Evolutionary conservation across 2,888 invertebrate species (phyloP).

Genomic region (Pollenia angustigena): DNA sequence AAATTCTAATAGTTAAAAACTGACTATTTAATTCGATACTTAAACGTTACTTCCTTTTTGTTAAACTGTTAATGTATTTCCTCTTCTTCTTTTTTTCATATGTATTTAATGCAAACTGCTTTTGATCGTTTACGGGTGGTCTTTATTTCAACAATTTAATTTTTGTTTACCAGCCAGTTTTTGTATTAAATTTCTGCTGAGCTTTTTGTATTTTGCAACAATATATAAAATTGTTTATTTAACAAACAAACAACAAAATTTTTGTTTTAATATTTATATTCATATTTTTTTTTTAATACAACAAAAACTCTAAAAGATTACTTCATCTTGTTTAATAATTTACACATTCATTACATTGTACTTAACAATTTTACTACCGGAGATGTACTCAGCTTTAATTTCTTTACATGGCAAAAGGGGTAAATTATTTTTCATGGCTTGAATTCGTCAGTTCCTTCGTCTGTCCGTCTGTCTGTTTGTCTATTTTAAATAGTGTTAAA

Average conservation of each 20-base stretch:
- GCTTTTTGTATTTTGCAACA: not conserved
- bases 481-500: not conserved
- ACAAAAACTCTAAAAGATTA: slow-evolving; percentile 17
- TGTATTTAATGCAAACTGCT: not conserved
- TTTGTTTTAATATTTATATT: not conserved
- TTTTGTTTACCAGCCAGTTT: not conserved
- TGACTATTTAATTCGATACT: too few relatives aligned
- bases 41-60: too few relatives aligned
- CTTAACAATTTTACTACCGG: not conserved
- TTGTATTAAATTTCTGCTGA: slow-evolving; percentile 1
- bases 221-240: slow-evolving; percentile 23
- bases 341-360: not conserved
- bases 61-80: too few relatives aligned
- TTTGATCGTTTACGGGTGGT: not conserved
- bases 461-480: not conserved
- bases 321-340: slow-evolving; percentile 38
- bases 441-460: not conserved
- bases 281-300: not conserved
- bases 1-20: too few relatives aligned
- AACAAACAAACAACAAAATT: slow-evolving; percentile 15
- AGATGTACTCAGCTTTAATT: not conserved
- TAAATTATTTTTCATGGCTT: too few relatives aligned
- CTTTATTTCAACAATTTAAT: not conserved
- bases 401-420: too few relatives aligned
- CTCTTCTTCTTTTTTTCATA: too few relatives aligned